Evolutionary conservation across 2,888 invertebrate species (phyloP).

Genomic region (Encarsia formosa): DNA sequence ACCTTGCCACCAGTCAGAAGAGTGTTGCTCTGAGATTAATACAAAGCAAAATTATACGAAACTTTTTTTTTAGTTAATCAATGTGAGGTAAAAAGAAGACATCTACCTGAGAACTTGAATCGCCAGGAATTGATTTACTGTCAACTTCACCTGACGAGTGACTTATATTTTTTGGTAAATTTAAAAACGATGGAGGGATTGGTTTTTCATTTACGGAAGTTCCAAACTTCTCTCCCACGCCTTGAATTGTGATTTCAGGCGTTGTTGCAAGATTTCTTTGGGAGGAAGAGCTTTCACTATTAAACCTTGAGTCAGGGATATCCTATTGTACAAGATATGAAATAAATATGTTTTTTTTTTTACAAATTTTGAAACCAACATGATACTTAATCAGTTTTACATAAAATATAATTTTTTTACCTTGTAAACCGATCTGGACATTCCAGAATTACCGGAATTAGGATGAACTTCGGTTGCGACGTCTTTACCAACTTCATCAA

Average conservation of each 20-base stretch:
- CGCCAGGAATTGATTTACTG: conserved; percentile 34
- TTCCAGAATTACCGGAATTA: background rate
- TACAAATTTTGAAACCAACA: background rate
- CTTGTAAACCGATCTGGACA: conserved; percentile 3
- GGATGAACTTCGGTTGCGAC: conserved; percentile 2
- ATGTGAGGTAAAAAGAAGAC: too few species aligned
- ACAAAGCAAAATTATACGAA: background rate
- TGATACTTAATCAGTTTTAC: too few species aligned
- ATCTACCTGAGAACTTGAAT: background rate
- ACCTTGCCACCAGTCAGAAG: conserved; percentile 38
- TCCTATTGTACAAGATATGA: background rate
- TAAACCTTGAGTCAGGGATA: background rate
- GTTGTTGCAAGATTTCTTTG: conserved; percentile 51
- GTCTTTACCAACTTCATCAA: conserved; percentile 29
- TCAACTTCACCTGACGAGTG: conserved; percentile 68
- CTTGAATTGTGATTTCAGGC: conserved; percentile 61
- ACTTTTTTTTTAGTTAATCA: background rate
- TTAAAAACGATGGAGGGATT: conserved; percentile 56
- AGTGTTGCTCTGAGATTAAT: background rate
- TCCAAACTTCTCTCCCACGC: conserved; percentile 29
- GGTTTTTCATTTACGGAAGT: conserved; percentile 42
- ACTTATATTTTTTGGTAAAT: conserved; percentile 63
- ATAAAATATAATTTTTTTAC: too few species aligned
- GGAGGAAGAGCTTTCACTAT: conserved; percentile 3
- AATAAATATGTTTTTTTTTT: background rate